Evolutionary conservation across 2,797 vertebrate species (phyloP), one percentile per base, ranked within the genome.

Genomic region (Ptychobarbus kaznakovi): DNA sequence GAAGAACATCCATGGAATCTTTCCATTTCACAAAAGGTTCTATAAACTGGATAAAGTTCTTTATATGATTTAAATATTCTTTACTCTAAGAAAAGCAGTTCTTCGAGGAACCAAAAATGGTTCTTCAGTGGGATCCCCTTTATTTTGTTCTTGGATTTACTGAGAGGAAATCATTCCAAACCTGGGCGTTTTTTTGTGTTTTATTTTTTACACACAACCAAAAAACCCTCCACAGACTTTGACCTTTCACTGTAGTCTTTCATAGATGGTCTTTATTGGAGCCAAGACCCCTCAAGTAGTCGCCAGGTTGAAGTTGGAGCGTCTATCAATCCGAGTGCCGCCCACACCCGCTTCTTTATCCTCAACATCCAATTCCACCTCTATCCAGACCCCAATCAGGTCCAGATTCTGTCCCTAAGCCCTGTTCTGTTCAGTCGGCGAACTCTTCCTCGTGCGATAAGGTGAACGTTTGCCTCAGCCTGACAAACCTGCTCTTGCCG

Each of bases 401-500:
- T 80, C 87, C 84, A 44, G 63, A 44, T 61, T 61, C 42, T 22
- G 18, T 63, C 65, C 49, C 56, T 70, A 46, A 80, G 58, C 58
- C 91, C 89, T 80, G 91, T 91, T 90, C 90, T 92, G 90, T 92
- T 93, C 93, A 90, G 88, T 88, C 89, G 92, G 89, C 93, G 92
- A 90, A 93, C 90, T 93, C 93, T 93, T 93, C 91, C 89, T 89
- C 91, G 90, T 91, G 92, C 93, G 95, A 95, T 95, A 95, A 96
- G 95, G 95, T 93, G 93, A 91, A 92, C 93, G 93, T 95, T 94
- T 95, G 92, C 92, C 90, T 92, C 92, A 95, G 93, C 95, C 93
- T 95, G 95, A 96, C 95, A 95, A 94, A 92, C 92, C 92, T 90
- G 90, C 93, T 94, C 94, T 94, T 92, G 89, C 93, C 93, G 90